Evolutionary conservation across 2,888 invertebrate genomes (phyloP), one percentile per base, ranked within the genome.

Genomic region (Aleiodes alternator): DNA sequence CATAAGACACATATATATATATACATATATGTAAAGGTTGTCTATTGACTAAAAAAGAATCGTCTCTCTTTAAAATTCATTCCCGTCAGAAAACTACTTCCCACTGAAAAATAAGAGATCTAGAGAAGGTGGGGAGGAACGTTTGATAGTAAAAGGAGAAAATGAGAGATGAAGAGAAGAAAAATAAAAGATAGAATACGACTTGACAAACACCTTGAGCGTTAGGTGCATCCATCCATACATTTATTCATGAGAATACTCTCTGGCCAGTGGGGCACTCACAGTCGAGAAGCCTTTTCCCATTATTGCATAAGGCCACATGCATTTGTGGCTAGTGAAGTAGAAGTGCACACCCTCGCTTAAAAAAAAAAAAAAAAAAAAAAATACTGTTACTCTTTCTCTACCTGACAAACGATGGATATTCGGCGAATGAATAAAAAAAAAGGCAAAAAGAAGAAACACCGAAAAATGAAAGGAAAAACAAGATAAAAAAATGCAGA

Each of bases 161-260:
- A 31, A 31, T 57, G 43, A 38, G 48, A 38, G 8, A 34, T 38
- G 12, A 29, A n/a, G 48, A 59, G 43, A 16, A 14, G 4, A 66
- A 8, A 56, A 23, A n/a, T 14, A 53, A 53, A 53, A 84, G 83
- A 81, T 83, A 80, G 83, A 83, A 84, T 85, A 85, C 83, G 82
- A 81, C 81, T 83, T 85, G 85, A 85, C 83, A 84, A 85, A 86
- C 85, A 86, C 85, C 85, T 82, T 82, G 80, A 81, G 82, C 82
- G 83, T 81, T 82, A 82, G 66, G 64, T 73, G 83, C 83, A 84
- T 83, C 83, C 81, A 83, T 85, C 82, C 84, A 84, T 86, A 82
- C 83, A 86, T 86, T 85, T 85, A 85, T 86, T 85, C 86, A 85
- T 85, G 83, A 85, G 66, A 50, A 50, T 68, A 51, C 72, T 78